phyloP scores from a whole-genome alignment of 2,888 invertebrate genomes.

The Acrobasis repandana region DNA sequence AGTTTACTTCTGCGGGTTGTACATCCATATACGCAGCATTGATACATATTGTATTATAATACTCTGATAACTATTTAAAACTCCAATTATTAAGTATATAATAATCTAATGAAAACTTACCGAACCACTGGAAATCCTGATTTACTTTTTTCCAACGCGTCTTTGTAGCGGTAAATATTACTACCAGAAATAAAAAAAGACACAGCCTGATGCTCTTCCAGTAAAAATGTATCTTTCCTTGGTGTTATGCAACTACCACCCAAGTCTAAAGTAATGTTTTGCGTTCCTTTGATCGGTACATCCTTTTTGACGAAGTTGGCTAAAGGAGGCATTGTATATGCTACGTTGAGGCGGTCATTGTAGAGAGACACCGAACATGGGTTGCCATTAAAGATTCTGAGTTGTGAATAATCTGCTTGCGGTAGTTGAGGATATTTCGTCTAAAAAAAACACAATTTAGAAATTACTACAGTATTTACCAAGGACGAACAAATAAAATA shows the following conservation, averaged over 20 bases:
- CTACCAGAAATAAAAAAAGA: constrained; percentile 56
- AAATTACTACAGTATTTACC: too few relatives aligned
- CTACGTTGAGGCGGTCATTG: constrained; percentile 62
- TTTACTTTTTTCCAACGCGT: constrained; percentile 79
- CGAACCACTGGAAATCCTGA: constrained; percentile 81
- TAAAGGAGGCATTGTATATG: constrained; percentile 54
- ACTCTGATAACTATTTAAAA: too few relatives aligned
- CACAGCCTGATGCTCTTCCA: constrained; percentile 58
- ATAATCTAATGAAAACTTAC: constrained; percentile 51
- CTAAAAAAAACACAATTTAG: constrained; percentile 19
- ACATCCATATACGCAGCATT: too few relatives aligned
- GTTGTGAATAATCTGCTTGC: constrained; percentile 75
- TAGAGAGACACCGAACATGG: constrained; percentile 73
- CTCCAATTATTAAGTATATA: too few relatives aligned
- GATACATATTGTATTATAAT: too few relatives aligned
- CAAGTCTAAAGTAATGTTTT: constrained; percentile 43
- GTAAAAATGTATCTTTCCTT: constrained; percentile 42
- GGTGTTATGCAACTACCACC: constrained; percentile 50
- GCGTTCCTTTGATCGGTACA: constrained; percentile 39
- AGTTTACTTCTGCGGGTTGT: too few relatives aligned
- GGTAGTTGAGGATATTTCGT: constrained; percentile 81
- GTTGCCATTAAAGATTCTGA: constrained; percentile 84
- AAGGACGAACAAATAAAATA: too few relatives aligned
- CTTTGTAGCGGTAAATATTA: constrained; percentile 50
- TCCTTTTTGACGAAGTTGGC: constrained; percentile 52